Conservation (phyloP, 2,797 vertebrate species). For the Dromococcyx pavoninus region DNA sequence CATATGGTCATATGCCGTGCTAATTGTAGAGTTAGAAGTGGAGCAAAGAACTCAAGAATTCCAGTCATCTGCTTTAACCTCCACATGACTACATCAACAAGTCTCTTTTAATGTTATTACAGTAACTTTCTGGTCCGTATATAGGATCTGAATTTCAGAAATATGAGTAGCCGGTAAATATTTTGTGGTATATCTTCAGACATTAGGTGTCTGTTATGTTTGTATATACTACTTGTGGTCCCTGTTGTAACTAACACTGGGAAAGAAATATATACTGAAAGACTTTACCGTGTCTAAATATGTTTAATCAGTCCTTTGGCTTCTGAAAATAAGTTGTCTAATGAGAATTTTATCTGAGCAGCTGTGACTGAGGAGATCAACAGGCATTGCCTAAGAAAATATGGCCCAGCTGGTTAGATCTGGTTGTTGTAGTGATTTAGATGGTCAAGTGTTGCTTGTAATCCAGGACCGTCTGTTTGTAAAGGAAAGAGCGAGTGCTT, state of each 20-base stretch:
- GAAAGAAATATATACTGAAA: conserved; percentile 63
- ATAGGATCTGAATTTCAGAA: not conserved
- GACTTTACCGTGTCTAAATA: conserved; percentile 73
- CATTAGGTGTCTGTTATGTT: conserved; percentile 41
- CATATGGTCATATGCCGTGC: not conserved
- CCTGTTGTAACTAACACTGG: conserved; percentile 36
- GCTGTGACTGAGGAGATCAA: conserved; percentile 81
- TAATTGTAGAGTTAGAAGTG: not conserved
- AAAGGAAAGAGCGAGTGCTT: conserved; percentile 87
- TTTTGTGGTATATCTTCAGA: not conserved
- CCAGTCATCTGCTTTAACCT: not conserved
- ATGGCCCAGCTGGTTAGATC: conserved; percentile 94
- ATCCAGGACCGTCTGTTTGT: conserved; percentile 91
- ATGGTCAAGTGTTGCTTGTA: conserved; percentile 97
- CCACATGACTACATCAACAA: fast-evolving
- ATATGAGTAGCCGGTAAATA: not conserved
- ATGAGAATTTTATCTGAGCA: conserved; percentile 83
- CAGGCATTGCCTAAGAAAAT: conserved; percentile 84
- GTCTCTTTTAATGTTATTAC: not conserved
- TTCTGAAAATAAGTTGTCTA: conserved; percentile 80
- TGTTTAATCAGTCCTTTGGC: conserved; percentile 79
- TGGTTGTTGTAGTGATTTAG: conserved; percentile 95
- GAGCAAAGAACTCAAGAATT: not conserved
- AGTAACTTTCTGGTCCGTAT: not conserved
- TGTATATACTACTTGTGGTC: conserved; percentile 1